A percentile compares a stretch with the other conserved stretches of the same genome.
Conservation (phyloP, 1,140 invertebrate species). For the Leptestheria dahalacensis region DNA sequence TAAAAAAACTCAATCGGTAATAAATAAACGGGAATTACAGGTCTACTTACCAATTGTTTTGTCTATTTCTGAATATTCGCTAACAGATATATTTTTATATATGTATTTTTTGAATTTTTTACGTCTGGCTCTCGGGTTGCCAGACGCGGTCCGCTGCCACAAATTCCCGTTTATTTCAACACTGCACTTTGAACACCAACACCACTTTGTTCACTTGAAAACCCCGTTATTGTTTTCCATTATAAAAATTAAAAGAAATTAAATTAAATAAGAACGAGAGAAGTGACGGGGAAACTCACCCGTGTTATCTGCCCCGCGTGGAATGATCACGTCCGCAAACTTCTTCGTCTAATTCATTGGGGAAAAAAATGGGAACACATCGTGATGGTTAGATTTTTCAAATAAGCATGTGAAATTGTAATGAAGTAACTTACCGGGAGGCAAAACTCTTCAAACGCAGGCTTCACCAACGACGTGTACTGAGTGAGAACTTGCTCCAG, state of each 20-base stretch:
- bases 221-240: background rate
- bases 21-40: too few species aligned
- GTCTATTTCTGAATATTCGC: too few species aligned
- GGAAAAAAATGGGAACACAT: background rate
- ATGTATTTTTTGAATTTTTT: too few species aligned
- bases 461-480: slow-evolving; percentile 95
- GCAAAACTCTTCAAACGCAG: slow-evolving; percentile 98
- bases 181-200: background rate
- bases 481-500: slow-evolving; percentile 88
- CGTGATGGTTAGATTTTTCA: slow-evolving; percentile 1
- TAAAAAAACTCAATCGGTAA: too few species aligned
- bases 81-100: too few species aligned
- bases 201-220: background rate
- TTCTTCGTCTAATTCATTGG: slow-evolving; percentile 97
- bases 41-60: too few species aligned
- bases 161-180: background rate
- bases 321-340: slow-evolving; percentile 98
- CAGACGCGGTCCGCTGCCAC: too few species aligned
- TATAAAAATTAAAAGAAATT: background rate
- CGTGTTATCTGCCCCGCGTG: slow-evolving; percentile 87
- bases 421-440: slow-evolving; percentile 54
- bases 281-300: slow-evolving; percentile 40
- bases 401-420: background rate
- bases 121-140: too few species aligned
- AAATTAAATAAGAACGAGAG: background rate